Percentiles rank a stretch among this genome's conserved stretches.
These are phyloP conservation scores for Hypocryptadius cinnamomeus DNA, from an alignment of 2,113 vertebrate genomes.

Conservation along the genomic window DNA sequence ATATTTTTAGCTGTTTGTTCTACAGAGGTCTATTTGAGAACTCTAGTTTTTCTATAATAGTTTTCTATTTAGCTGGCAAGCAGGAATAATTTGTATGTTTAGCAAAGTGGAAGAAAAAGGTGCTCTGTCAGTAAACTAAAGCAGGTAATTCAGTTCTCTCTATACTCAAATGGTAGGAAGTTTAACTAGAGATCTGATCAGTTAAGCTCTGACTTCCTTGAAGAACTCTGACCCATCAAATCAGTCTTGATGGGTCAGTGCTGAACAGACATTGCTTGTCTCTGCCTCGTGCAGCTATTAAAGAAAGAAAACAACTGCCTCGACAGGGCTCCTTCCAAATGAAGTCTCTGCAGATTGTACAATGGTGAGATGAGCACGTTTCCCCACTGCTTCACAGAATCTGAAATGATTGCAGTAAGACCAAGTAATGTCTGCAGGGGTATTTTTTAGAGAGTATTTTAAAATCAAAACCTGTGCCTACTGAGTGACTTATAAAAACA, in stretches of 20 bases:
- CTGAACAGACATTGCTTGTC: neutral
- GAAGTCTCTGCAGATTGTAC: neutral
- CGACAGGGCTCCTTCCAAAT: neutral
- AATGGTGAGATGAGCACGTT: neutral
- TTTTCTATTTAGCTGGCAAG: neutral
- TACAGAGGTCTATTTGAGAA: neutral
- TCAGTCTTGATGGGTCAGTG: neutral
- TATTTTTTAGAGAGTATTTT: neutral
- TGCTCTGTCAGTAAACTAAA: neutral
- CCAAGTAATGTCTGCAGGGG: neutral
- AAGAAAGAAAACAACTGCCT: neutral
- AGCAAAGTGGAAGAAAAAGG: neutral
- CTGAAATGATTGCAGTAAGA: neutral
- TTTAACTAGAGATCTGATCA: neutral
- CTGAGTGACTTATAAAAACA: conserved; percentile 7
- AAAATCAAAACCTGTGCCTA: conserved; percentile 23
- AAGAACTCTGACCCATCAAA: neutral
- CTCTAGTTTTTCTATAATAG: neutral
- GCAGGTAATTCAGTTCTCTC: neutral
- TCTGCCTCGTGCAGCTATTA: neutral
- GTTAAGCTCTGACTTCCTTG: neutral
- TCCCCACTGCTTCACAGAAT: neutral
- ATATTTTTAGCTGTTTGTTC: neutral
- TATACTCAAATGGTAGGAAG: neutral
- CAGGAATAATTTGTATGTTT: neutral